phyloP scores from a whole-genome alignment of 2,888 invertebrate species.

The Geophilus truncorum region DNA sequence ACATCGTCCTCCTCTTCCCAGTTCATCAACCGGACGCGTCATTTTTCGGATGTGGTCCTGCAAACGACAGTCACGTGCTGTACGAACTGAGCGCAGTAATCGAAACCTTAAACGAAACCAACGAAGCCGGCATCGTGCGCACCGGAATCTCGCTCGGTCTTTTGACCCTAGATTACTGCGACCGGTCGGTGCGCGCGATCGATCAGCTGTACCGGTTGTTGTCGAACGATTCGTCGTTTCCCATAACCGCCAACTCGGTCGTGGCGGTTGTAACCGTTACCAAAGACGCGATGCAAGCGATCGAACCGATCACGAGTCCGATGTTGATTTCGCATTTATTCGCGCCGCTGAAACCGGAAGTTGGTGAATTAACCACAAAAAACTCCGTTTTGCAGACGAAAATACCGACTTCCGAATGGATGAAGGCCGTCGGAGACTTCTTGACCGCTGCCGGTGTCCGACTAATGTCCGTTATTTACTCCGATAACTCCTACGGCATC shows the following conservation, averaged over 20 bases:
- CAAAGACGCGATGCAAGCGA: not conserved
- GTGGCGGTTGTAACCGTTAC: not conserved
- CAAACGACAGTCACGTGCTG: not conserved
- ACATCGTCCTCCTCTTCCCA: slow-evolving; percentile 43
- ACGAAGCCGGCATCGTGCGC: not conserved
- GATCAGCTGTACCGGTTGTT: not conserved
- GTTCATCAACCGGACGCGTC: slow-evolving; percentile 42
- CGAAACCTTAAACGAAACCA: not conserved
- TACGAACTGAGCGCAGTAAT: not conserved
- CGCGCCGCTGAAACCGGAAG: not conserved
- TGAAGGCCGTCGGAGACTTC: not conserved
- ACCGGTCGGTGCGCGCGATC: not conserved
- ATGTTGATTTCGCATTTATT: not conserved
- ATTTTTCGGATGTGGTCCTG: slow-evolving; percentile 46
- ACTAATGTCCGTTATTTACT: slow-evolving; percentile 2
- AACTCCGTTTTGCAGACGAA: not conserved
- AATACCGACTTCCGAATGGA: not conserved
- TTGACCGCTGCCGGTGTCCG: not conserved
- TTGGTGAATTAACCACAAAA: not conserved
- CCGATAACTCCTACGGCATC: not conserved
- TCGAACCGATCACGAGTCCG: not conserved
- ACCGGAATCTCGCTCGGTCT: slow-evolving; percentile 18
- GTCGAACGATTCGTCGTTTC: not conserved
- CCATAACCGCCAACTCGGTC: not conserved
- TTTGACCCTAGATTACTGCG: slow-evolving; percentile 25